Evolutionary conservation across 2,888 invertebrate species (phyloP).

Genomic region (Chloromyia formosa): DNA sequence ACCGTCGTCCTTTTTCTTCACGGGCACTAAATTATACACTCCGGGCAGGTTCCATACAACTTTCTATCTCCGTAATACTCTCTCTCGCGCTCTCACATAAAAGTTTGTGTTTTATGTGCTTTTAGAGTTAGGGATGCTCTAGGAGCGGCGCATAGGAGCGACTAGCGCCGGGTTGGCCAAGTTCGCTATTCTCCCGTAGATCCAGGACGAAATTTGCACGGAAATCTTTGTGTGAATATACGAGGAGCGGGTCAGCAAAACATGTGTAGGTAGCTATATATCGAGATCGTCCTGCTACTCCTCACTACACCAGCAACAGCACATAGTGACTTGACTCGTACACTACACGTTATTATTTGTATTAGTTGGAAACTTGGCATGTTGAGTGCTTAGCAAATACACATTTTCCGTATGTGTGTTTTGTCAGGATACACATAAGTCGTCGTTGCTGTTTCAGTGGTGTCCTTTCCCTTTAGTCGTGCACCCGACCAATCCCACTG

Average conservation of each 20-base stretch:
- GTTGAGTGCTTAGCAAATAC: slow-evolving; percentile 61
- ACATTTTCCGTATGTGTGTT: slow-evolving; percentile 54
- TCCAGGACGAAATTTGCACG: not conserved
- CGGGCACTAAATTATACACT: not conserved
- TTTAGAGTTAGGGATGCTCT: not conserved
- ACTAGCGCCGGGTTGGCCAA: too few relatives aligned
- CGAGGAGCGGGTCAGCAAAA: slow-evolving; percentile 7
- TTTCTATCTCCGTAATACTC: not conserved
- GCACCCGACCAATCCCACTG: slow-evolving; percentile 35
- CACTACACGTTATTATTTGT: slow-evolving; percentile 56
- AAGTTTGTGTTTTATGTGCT: slow-evolving; percentile 9
- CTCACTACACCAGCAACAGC: not conserved
- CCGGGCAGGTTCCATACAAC: not conserved
- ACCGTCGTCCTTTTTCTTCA: slow-evolving; percentile 25
- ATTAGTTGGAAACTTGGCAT: slow-evolving; percentile 61
- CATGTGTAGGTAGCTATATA: too few relatives aligned
- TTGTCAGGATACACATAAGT: slow-evolving; percentile 40
- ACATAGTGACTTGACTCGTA: not conserved
- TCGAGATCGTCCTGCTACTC: slow-evolving; percentile 34
- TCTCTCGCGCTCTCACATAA: too few relatives aligned
- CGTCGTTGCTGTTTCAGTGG: slow-evolving; percentile 4
- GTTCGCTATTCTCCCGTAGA: too few relatives aligned
- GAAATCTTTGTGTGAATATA: not conserved
- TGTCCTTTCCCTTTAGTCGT: slow-evolving; percentile 19
- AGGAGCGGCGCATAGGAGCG: too few relatives aligned